Evolutionary conservation across 2,888 invertebrate genomes (phyloP).

Genomic region (Spisula subtruncata): DNA sequence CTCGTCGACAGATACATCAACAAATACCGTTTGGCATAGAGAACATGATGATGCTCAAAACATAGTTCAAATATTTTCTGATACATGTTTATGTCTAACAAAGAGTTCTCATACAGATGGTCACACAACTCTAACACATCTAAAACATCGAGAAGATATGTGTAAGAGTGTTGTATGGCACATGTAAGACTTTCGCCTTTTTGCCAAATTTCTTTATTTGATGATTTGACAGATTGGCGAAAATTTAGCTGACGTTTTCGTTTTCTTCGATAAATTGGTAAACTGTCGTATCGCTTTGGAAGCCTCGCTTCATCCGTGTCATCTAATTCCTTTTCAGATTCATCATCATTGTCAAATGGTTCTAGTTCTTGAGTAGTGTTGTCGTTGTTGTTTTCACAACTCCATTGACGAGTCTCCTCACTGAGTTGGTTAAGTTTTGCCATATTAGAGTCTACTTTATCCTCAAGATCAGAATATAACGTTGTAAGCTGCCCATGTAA

Average conservation of each 20-base stretch:
- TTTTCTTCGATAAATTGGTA: background rate
- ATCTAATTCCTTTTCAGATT: conserved; percentile 3
- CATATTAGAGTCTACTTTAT: background rate
- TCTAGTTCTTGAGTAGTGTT: background rate
- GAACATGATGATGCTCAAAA: background rate
- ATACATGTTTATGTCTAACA: conserved; percentile 45
- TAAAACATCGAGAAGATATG: conserved; percentile 40
- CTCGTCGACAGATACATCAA: conserved; percentile 45
- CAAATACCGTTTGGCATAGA: conserved; percentile 33
- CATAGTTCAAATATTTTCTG: conserved; percentile 48
- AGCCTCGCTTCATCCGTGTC: background rate
- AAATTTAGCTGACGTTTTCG: background rate
- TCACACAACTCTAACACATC: conserved; percentile 54
- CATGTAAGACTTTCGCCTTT: conserved; percentile 3
- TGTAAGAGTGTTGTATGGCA: conserved; percentile 44
- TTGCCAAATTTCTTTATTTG: conserved; percentile 11
- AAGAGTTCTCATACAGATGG: conserved; percentile 46
- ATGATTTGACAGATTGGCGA: conserved; percentile 5
- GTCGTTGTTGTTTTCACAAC: background rate
- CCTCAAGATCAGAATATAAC: background rate
- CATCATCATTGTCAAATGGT: background rate
- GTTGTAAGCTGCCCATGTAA: background rate
- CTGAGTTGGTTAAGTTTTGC: conserved; percentile 12
- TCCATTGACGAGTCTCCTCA: background rate
- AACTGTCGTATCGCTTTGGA: background rate